Percentiles rank a stretch among this genome's conserved stretches.
phyloP scores from a whole-genome alignment of 2,797 vertebrate genomes.

The Sphenopsis melanotis region DNA sequence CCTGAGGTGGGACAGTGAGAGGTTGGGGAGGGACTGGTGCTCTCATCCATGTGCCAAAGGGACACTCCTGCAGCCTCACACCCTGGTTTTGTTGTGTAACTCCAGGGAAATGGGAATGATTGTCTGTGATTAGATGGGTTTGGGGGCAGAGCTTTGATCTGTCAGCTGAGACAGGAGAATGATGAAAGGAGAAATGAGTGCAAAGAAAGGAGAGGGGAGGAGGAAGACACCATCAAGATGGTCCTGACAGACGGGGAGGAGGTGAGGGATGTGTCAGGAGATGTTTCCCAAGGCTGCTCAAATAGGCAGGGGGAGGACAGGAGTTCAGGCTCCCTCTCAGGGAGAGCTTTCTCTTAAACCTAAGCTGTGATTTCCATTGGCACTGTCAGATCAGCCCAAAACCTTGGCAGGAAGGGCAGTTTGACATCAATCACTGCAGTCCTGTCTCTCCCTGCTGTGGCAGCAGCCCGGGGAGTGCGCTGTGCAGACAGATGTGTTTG shows the following conservation, averaged over 20 bases:
- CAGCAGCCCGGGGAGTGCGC: neutral
- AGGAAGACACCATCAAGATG: neutral
- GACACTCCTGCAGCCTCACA: neutral
- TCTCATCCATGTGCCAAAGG: neutral
- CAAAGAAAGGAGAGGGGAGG: neutral
- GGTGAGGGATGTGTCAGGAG: neutral
- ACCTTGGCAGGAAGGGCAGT: neutral
- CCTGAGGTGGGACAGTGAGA: neutral
- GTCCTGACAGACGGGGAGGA: neutral
- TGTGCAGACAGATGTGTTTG: neutral
- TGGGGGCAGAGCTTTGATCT: neutral
- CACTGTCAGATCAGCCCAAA: neutral
- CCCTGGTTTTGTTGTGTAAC: neutral
- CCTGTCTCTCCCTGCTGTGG: neutral
- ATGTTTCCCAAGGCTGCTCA: neutral
- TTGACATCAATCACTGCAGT: conserved; percentile 20
- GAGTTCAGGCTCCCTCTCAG: neutral
- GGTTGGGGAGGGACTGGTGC: neutral
- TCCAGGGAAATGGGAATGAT: neutral
- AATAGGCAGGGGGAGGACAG: neutral
- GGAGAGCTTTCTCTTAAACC: neutral
- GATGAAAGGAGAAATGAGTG: neutral
- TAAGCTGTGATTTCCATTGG: neutral
- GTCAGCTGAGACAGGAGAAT: neutral
- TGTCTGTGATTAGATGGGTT: neutral